Evolutionary conservation across 2,888 invertebrate genomes (phyloP).

Genomic region (Leptopterna dolabrata): DNA sequence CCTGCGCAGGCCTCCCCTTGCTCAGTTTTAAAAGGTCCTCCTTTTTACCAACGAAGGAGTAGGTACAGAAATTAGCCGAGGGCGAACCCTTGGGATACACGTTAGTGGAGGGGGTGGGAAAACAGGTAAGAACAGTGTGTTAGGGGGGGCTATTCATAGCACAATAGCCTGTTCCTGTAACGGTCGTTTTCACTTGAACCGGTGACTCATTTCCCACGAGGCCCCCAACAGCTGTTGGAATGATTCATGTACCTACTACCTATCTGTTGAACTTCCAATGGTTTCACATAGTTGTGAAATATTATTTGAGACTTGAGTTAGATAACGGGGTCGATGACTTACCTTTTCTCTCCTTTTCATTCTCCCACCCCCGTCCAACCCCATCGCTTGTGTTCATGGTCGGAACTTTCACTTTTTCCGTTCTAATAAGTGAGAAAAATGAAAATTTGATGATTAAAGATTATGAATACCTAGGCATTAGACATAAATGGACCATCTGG

Average conservation of each 20-base stretch:
- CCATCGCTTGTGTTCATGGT: background rate
- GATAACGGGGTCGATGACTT: background rate
- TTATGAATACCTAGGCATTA: no score
- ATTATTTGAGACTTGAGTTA: background rate
- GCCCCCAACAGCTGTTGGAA: background rate
- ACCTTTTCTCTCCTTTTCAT: background rate
- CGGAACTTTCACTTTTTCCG: background rate
- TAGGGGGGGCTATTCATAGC: background rate
- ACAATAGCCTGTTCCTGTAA: background rate
- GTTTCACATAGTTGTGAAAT: background rate
- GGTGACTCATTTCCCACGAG: background rate
- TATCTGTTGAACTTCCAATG: background rate
- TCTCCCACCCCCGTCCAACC: background rate
- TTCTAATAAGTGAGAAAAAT: background rate
- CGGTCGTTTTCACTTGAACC: background rate
- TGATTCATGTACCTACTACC: background rate
- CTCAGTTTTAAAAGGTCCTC: background rate
- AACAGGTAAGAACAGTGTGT: background rate
- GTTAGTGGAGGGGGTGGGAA: background rate
- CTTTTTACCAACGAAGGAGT: background rate
- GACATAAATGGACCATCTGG: no score
- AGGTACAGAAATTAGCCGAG: background rate
- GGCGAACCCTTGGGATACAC: background rate
- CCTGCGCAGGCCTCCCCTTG: no score
- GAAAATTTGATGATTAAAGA: background rate